phyloP scores from a whole-genome alignment of 2,888 invertebrate genomes.

The Melieria picta region DNA sequence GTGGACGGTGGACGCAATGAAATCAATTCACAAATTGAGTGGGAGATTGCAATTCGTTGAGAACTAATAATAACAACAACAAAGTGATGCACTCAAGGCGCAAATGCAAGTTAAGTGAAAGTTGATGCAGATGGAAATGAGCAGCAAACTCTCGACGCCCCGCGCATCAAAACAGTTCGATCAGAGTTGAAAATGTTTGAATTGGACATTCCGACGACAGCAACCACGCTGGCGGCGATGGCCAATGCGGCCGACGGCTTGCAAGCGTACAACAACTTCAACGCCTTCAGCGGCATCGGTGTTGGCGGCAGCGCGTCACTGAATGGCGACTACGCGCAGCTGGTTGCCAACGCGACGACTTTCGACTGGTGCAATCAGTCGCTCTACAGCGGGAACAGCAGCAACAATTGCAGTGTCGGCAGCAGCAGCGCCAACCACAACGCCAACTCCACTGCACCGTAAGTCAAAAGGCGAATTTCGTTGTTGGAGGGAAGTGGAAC shows the following conservation, averaged over 20 bases:
- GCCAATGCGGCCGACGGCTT: conserved; percentile 27
- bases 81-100: not conserved
- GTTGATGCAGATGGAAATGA: no score
- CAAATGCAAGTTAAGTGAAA: no score
- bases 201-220: conserved; percentile 37
- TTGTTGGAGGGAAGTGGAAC: no score
- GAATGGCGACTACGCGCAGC: conserved; percentile 24
- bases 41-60: not conserved
- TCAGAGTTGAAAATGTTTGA: conserved; percentile 36
- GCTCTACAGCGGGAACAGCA: conserved; percentile 15
- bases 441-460: conserved; percentile 15
- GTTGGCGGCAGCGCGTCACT: not conserved
- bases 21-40: not conserved
- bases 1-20: conserved; percentile 1
- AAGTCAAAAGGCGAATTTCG: conserved; percentile 14
- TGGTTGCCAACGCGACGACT: conserved; percentile 23
- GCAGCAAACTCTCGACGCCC: no score
- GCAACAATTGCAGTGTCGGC: conserved; percentile 24
- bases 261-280: conserved; percentile 15
- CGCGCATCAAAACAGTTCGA: no score
- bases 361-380: conserved; percentile 46
- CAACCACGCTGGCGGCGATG: conserved; percentile 32
- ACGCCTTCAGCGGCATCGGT: conserved; percentile 10
- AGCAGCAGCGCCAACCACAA: conserved; percentile 11
- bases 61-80: not conserved